Percentiles rank a stretch among this genome's conserved stretches.
phyloP scores from a whole-genome alignment of 2,113 vertebrate genomes.

The Ascaphus truei region DNA sequence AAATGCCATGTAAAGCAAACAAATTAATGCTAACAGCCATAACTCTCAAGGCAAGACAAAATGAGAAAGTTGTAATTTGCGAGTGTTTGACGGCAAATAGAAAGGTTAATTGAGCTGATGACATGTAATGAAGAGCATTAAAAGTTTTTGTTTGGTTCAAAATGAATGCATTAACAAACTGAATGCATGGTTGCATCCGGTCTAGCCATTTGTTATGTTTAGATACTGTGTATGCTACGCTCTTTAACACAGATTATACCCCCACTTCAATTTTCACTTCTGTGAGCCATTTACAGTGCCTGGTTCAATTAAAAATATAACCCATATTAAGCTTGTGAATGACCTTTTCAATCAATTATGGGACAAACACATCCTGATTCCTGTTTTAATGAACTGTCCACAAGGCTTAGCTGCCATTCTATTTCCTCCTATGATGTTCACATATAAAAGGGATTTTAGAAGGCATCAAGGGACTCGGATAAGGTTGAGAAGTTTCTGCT shows the following conservation, averaged over 20 bases:
- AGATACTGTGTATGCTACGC: constrained; percentile 36
- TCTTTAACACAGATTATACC: constrained; percentile 35
- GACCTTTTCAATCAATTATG: constrained; percentile 19
- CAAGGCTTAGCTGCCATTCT: constrained; percentile 11
- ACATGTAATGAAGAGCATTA: constrained; percentile 68
- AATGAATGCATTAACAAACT: constrained; percentile 44
- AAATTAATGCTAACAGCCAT: constrained; percentile 68
- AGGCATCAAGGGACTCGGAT: not conserved
- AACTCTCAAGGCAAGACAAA: constrained; percentile 68
- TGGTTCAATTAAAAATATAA: constrained; percentile 44
- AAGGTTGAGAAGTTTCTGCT: no score
- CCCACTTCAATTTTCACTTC: constrained; percentile 20
- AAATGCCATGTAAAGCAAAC: constrained; percentile 66
- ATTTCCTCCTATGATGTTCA: not conserved
- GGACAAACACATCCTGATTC: not conserved
- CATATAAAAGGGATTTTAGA: not conserved
- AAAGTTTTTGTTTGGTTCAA: constrained; percentile 47
- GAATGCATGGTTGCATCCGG: constrained; percentile 46
- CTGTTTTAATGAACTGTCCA: constrained; percentile 1
- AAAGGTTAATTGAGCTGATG: constrained; percentile 68
- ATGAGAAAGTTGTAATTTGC: constrained; percentile 66
- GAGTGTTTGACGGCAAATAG: constrained; percentile 59
- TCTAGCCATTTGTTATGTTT: constrained; percentile 47
- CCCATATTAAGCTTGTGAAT: constrained; percentile 17
- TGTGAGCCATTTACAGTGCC: constrained; percentile 21